Base-by-base conservation (phyloP, 2,888 invertebrate genomes). In the Cheilosia vulpina region DNA sequence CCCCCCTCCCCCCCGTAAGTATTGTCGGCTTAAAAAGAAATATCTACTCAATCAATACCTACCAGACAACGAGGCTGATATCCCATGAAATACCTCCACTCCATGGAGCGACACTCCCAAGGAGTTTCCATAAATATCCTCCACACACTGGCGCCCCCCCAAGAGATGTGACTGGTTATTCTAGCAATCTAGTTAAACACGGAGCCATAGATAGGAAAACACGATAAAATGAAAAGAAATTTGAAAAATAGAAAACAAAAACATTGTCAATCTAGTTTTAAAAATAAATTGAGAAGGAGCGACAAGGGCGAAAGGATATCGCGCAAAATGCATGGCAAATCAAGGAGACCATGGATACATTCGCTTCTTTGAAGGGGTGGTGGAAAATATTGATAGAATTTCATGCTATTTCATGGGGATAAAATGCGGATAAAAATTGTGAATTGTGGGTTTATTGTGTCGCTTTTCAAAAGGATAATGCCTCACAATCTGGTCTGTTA, bases 391-490 rank as follows among this genome's bases (percentile, higher is more conserved):
- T 81, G 81, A 85, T 77, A 68, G 76, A 85, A 76, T 85, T 85
- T 62, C 71, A 71, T 76, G 84, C 75, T 84, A 80, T 80, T 84
- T 80, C 80, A 80, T 75, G 85, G 62, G 60, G 76, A 85, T 81
- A 85, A 78, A 71, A 77, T 81, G 85, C 66, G 85, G 85, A 85
- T 85, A 80, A 72, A 85, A 72, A 81, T 81, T 77, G 76, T 72
- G 85, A 85, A 81, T 81, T 85, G 80, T 50, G 50, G 68, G 69
- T 77, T 81, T 85, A 77, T 77, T 85, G 85, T 85, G 81, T 77
- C 76, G 71, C 60, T 85, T 75, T 57, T 63, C 50, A 80, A 80
- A 68, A 71, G 81, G 85, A 85, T 85, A 85, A 85, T 81, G 71
- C 81, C 41, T 60, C 15, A 60, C 65, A 80, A 76, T 75, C 53